Evolutionary conservation across 2,888 invertebrate genomes (phyloP), one percentile per base, ranked within the genome.

Genomic region (Magallana nippona): DNA sequence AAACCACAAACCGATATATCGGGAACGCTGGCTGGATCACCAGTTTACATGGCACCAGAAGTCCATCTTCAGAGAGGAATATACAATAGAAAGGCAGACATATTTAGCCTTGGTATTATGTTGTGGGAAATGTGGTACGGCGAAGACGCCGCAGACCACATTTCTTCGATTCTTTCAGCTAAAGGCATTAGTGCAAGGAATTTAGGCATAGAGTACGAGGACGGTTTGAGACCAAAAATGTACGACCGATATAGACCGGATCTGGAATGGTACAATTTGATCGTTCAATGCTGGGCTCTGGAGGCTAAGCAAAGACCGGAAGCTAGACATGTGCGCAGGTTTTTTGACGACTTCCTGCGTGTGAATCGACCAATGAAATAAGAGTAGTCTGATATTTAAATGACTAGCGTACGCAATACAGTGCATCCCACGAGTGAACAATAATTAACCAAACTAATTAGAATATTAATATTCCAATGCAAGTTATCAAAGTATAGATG

Each of bases 51-150:
- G 88, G 90, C 90, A 19, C 91, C 91, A 10, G 91, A 91, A 83
- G 85, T 91, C 15, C 87, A 90, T 13, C 84, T 87, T 13, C 88
- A 88, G 60, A 86, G 78, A 56, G 86, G 85, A 15, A 83, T 85
- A n/a, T 90, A 90, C 79, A 88, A 88, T 80, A 82, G 87, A 56
- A 85, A 87, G 56, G 89, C 89, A 0, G 91, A 91, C 81, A 89
- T 91, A 63, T 89, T 80, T 81, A 84, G 89, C 79, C 81, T 90
- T 32, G 87, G 86, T 15, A 84, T 90, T 55, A 86, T 91, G 27
- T 80, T 90, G 71, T 91, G 91, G 91, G 91, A 91, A 85, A 84
- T 91, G 84, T 91, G 91, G 91, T 91, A 89, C 81, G 91, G 91
- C 11, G 82, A 83, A n/a, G 90, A 90, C 82, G 89, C 87, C 0